Evolutionary conservation across 2,888 invertebrate species (phyloP), one percentile per base, ranked within the genome.

Genomic region (Ormyrus labotus): DNA sequence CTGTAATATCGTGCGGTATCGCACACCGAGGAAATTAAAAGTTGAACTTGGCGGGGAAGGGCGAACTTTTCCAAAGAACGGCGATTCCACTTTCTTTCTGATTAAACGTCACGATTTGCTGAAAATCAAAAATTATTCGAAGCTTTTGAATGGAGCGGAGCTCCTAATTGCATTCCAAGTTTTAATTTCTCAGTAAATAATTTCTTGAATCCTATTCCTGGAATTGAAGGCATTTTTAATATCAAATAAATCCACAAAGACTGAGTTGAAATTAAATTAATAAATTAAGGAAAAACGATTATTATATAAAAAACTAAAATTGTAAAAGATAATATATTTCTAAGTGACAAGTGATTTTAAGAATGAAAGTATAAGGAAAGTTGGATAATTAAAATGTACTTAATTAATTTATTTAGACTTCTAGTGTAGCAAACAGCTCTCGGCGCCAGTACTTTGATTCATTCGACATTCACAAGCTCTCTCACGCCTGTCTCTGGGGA

Each of bases 151-250:
- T 34, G 34, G 2, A 34, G 34, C 34, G 34, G 53, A 48, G 68
- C 68, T 19, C 34, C 48, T 76, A 64, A 77, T 70, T 64, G 70
- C 69, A 53, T 57, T 50, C 50, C 13, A 57, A 77, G 70, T 63
- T 77, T 77, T 50, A 70, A 77, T 77, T 77, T 77, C 64, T 64
- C 70, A 55, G 64, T 58, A 70, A 77, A 77, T 63, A 70, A 70
- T 64, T 64, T 70, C 50, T 77, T 55, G 34, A 34, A 2, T 34
- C 34, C 34, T 34, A 34, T 34, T 34, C 3, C 34, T 34, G 34
- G 34, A 34, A 34, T 34, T 34, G 34, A 34, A 34, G 34, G 34
- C 34, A 34, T 34, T 34, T 34, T 34, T 34, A 34, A 34, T 34
- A 34, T 34, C 34, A 34, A 34, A 34, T 34, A 34, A 34, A 34